Conservation (phyloP, 2,888 invertebrate genomes). For the Sarcophaga rosellei region DNA sequence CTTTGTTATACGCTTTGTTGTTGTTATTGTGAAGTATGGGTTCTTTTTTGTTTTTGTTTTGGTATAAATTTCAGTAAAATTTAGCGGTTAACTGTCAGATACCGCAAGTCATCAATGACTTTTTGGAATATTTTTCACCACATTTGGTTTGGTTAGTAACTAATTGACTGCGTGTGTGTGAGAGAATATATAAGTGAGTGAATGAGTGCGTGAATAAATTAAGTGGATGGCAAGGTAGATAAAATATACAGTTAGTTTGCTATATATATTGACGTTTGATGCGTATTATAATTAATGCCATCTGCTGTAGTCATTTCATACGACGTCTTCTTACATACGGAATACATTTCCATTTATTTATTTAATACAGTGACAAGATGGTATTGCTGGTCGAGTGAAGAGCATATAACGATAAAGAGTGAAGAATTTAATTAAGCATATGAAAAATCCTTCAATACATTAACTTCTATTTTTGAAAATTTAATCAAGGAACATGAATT, state of each 20-base stretch:
- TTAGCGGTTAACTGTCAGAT: too few species aligned
- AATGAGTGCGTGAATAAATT: neutral
- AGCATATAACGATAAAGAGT: too few species aligned
- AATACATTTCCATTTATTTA: too few species aligned
- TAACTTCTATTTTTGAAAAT: too few species aligned
- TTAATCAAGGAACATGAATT: too few species aligned
- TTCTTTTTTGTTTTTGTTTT: neutral
- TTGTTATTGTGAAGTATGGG: too few species aligned
- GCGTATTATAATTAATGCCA: neutral
- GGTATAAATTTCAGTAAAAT: slow-evolving; percentile 13
- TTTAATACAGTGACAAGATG: too few species aligned
- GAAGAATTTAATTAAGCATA: too few species aligned
- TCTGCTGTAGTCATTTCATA: neutral
- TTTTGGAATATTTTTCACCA: slow-evolving; percentile 6
- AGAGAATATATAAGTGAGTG: neutral
- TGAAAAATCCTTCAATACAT: too few species aligned
- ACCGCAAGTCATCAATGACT: slow-evolving; percentile 36
- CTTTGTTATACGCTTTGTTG: too few species aligned
- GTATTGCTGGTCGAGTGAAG: too few species aligned
- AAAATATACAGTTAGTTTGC: neutral
- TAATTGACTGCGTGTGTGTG: neutral
- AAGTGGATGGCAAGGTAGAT: neutral
- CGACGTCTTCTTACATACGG: too few species aligned
- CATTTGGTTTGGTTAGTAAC: neutral
- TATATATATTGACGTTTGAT: neutral